Evolutionary conservation across 2,888 invertebrate species (phyloP).

Genomic region (Tetragonisca angustula): DNA sequence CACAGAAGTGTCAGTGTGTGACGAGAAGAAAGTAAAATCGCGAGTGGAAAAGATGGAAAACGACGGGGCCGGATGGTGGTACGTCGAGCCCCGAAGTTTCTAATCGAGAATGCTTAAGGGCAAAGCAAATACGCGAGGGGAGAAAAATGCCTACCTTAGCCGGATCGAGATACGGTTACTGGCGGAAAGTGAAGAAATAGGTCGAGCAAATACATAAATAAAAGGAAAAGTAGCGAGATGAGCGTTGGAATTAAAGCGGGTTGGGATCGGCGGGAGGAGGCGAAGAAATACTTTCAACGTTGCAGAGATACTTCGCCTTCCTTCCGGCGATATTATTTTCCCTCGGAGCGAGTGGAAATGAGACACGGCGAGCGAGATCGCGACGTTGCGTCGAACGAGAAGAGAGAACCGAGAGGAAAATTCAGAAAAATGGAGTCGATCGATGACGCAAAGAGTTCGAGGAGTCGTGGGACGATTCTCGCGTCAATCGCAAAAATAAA

Average conservation of each 20-base stretch:
- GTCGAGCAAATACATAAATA: constrained; percentile 38
- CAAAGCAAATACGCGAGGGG: constrained; percentile 9
- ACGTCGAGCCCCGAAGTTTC: constrained; percentile 2
- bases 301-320: constrained; percentile 13
- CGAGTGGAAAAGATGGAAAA: neutral
- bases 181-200: constrained; percentile 26
- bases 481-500: no score
- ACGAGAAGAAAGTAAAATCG: no score
- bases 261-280: constrained; percentile 25
- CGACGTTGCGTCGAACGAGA: neutral
- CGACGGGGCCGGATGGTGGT: neutral
- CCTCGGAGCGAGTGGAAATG: neutral
- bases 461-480: no score
- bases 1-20: no score
- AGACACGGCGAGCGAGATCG: neutral
- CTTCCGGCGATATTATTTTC: constrained; percentile 21
- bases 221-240: neutral
- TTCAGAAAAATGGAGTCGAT: neutral
- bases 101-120: constrained; percentile 30
- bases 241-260: constrained; percentile 29
- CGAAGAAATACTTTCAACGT: neutral
- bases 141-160: neutral
- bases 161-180: neutral
- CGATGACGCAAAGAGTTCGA: neutral
- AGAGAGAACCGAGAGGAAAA: neutral